Evolutionary conservation across 2,888 invertebrate species (phyloP), one percentile per base, ranked within the genome.

Genomic region (Eurytoma adleriae): DNA sequence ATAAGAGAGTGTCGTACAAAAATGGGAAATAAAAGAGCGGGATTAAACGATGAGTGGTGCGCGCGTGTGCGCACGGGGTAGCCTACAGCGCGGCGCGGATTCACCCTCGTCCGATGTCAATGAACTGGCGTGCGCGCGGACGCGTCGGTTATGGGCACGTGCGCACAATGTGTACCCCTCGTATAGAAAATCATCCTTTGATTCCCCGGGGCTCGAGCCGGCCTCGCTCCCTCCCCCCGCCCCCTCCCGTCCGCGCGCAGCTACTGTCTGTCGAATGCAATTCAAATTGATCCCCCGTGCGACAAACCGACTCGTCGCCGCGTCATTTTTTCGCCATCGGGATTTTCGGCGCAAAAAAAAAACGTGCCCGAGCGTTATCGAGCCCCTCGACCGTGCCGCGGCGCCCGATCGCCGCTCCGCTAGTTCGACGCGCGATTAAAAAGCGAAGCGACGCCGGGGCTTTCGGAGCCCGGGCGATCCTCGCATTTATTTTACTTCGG

Each of bases 111-210:
- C 24, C 59, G 68, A 71, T 81, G 81, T 75, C 79, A 76, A 79
- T 76, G 78, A 81, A 79, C 78, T 79, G 18, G 13, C n/a, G n/a
- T n/a, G n/a, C 20, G 27, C 24, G 48, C 40, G 27, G 52, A 24
- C 68, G 52, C 61, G 70, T 75, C 54, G 66, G 66, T 75, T 69
- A 76, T 76, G 71, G 70, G 18, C 59, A 27, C 75, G 71, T 76
- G 71, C 54, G 48, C 50, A 50, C 40, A 40, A 40, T 40, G 16
- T 62, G 18, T 48, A 18, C 64, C 40, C 48, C n/a, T 48, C n/a
- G 69, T 73, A 66, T 77, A 78, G 77, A 73, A 80, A 80, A 80
- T 80, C 79, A 69, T 50, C 73, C 74, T 64, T 79, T 73, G 79
- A 79, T 64, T 74, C 74, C 62, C 74, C 68, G 57, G 62, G 73